phyloP scores from a whole-genome alignment of 2,888 invertebrate species.

The Drosophila ezoana region DNA sequence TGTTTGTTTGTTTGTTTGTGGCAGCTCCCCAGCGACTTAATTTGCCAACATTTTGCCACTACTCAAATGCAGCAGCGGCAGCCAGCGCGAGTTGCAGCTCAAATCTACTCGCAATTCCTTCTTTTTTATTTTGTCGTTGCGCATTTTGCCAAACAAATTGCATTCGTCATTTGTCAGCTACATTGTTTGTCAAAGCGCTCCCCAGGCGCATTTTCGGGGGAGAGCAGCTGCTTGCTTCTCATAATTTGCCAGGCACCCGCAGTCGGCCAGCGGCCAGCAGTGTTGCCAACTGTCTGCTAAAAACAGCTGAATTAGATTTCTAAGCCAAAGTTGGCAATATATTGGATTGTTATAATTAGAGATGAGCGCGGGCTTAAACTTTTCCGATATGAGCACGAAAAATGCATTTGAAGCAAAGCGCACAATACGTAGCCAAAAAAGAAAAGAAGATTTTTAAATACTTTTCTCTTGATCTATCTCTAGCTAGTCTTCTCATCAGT shows the following conservation, averaged over 20 bases:
- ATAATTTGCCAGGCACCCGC: slow-evolving; percentile 46
- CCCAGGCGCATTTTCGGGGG: slow-evolving; percentile 14
- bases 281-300: too few relatives aligned
- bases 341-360: too few relatives aligned
- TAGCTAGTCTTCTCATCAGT: too few relatives aligned
- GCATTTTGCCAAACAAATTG: slow-evolving; percentile 49
- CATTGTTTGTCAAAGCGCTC: slow-evolving; percentile 56
- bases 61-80: slow-evolving; percentile 34
- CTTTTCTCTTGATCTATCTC: too few relatives aligned
- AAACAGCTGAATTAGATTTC: too few relatives aligned
- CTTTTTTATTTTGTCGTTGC: background rate
- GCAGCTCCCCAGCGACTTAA: slow-evolving; percentile 67
- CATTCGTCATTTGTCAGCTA: slow-evolving; percentile 63
- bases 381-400: too few relatives aligned
- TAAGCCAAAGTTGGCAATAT: too few relatives aligned
- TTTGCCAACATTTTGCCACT: slow-evolving; percentile 72
- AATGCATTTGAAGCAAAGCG: too few relatives aligned
- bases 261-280: background rate
- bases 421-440: too few relatives aligned
- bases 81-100: slow-evolving; percentile 9
- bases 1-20: background rate
- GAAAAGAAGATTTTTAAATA: too few relatives aligned
- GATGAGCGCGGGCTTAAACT: too few relatives aligned
- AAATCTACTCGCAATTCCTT: slow-evolving; percentile 24
- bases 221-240: slow-evolving; percentile 35